Evolutionary conservation across 2,113 vertebrate species (phyloP).

Genomic region (Indicator indicator): DNA sequence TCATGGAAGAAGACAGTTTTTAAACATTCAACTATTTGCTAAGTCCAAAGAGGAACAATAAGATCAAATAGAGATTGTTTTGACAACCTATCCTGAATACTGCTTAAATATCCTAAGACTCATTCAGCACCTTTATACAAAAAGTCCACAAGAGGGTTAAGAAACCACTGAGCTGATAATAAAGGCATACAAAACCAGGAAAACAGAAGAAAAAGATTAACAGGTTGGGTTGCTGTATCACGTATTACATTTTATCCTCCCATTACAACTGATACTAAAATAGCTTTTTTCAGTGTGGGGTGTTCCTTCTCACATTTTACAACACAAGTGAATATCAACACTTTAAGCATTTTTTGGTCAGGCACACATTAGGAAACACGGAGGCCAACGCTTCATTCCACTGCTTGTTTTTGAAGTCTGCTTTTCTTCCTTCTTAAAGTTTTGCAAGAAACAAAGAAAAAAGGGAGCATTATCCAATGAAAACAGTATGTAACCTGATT

Average conservation of each 20-base stretch:
- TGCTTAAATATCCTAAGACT: not conserved
- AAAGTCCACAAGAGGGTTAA: not conserved
- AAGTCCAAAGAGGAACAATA: not conserved
- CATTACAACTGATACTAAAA: not conserved
- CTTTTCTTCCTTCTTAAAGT: not conserved
- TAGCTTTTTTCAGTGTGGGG: not conserved
- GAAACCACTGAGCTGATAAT: not conserved
- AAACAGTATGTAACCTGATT: not conserved
- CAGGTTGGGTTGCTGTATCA: not conserved
- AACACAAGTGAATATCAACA: not conserved
- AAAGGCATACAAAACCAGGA: not conserved
- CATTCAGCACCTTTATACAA: not conserved
- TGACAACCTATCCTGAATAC: not conserved
- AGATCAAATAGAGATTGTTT: not conserved
- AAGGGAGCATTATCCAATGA: not conserved
- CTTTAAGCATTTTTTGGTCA: not conserved
- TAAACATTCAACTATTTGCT: not conserved
- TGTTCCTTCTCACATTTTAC: not conserved
- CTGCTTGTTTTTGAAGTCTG: conserved; percentile 1
- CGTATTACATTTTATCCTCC: not conserved
- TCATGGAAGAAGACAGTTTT: not conserved
- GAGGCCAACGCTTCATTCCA: not conserved
- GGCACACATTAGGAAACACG: not conserved
- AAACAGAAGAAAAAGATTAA: not conserved
- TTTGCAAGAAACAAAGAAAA: not conserved